Percentiles rank a stretch among this genome's conserved stretches.
phyloP scores from a whole-genome alignment of 2,113 vertebrate species.

The Centropristis striata region DNA sequence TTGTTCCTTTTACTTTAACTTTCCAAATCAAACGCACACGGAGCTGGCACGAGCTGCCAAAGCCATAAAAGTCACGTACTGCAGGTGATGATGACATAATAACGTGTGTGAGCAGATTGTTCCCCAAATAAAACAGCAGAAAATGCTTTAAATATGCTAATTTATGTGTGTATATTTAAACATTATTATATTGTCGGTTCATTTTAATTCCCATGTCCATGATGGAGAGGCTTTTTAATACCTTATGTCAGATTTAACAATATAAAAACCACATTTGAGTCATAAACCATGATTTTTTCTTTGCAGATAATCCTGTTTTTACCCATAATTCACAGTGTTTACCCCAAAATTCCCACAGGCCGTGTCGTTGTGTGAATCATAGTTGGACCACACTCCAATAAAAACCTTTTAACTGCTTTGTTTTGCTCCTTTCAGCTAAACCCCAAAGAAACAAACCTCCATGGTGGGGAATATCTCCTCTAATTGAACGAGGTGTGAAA shows the following conservation, averaged over 20 bases:
- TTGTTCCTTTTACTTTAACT: constrained; percentile 30
- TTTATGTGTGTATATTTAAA: neutral
- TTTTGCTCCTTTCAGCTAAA: neutral
- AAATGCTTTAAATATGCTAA: neutral
- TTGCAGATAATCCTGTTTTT: neutral
- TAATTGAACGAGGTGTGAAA: constrained; percentile 58
- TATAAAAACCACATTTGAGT: neutral
- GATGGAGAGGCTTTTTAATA: neutral
- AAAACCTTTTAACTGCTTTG: constrained; percentile 1
- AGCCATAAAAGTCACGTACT: constrained; percentile 10
- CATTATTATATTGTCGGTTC: constrained; percentile 14
- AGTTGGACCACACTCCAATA: neutral
- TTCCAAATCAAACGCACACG: constrained; percentile 52
- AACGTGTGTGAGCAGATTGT: neutral
- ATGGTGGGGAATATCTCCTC: neutral
- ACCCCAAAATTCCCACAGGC: neutral
- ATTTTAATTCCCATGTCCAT: neutral
- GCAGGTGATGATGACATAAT: constrained; percentile 4
- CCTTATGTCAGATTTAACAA: neutral
- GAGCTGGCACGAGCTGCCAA: neutral
- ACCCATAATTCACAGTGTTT: constrained; percentile 2
- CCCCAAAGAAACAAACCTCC: neutral
- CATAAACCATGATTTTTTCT: neutral
- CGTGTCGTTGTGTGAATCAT: neutral
- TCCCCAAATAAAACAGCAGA: constrained; percentile 16